These are phyloP conservation scores for Rhinichthys osculus DNA, from an alignment of 2,797 vertebrate species.

Conservation along the genomic window DNA sequence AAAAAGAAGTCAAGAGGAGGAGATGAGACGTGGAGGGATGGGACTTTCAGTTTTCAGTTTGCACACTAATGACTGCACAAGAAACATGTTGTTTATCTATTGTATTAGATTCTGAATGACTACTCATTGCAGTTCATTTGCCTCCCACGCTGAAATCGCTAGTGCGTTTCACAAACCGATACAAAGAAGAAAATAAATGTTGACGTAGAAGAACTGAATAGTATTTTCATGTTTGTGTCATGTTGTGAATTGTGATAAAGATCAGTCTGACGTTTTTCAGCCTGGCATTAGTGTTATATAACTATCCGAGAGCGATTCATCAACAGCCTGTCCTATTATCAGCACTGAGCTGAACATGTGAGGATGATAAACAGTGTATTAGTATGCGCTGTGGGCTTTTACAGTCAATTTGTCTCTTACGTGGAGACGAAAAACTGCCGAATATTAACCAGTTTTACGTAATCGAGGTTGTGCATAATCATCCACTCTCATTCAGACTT, in stretches of 20 bases:
- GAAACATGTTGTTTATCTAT: not conserved
- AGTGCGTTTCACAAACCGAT: not conserved
- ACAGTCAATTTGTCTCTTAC: constrained; percentile 28
- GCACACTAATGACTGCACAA: not conserved
- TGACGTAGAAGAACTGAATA: too few relatives aligned
- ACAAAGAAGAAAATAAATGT: not conserved
- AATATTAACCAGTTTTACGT: constrained; percentile 34
- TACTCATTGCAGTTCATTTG: not conserved
- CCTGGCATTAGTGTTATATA: constrained; percentile 31
- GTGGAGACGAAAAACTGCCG: not conserved
- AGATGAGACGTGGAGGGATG: too few relatives aligned
- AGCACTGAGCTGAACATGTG: not conserved
- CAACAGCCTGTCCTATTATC: constrained; percentile 24
- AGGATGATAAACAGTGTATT: constrained; percentile 37
- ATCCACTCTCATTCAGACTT: constrained; percentile 19
- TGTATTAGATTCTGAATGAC: constrained; percentile 6
- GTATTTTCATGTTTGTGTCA: not conserved
- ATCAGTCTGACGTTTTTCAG: not conserved
- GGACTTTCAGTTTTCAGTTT: too few relatives aligned
- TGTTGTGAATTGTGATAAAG: not conserved
- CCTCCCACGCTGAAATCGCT: not conserved
- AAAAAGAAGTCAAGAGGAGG: too few relatives aligned
- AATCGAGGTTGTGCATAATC: constrained; percentile 38
- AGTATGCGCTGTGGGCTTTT: constrained; percentile 36
- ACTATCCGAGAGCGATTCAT: constrained; percentile 37